Percentiles rank a stretch among this genome's conserved stretches.
Evolutionary conservation across 1,140 invertebrate species (phyloP).

Genomic region (Saxidomus purpurata): DNA sequence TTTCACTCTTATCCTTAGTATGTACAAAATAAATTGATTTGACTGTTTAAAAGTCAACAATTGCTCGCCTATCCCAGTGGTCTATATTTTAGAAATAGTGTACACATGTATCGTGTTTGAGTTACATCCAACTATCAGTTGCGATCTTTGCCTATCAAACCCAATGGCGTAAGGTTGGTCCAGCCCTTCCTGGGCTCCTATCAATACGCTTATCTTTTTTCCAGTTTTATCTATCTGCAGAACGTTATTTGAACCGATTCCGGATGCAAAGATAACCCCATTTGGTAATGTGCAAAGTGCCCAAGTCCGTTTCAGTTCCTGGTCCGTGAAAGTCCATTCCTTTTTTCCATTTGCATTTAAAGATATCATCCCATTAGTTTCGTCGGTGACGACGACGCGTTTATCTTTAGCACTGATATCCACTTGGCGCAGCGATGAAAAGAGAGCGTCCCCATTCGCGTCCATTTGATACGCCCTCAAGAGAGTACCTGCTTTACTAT

Average conservation of each 20-base stretch:
- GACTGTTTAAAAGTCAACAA: too few species aligned
- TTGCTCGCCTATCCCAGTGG: too few species aligned
- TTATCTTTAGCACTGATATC: neutral
- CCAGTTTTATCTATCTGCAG: neutral
- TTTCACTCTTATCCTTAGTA: too few species aligned
- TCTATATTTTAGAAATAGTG: neutral
- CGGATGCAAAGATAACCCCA: neutral
- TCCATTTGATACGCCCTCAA: neutral
- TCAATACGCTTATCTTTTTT: neutral
- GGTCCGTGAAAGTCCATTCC: neutral
- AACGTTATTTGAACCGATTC: neutral
- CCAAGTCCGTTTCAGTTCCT: neutral
- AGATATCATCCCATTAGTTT: neutral
- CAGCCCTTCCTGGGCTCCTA: neutral
- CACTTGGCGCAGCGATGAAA: neutral
- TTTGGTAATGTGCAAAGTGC: neutral
- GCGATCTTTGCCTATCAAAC: neutral
- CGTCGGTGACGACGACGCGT: neutral
- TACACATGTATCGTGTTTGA: neutral
- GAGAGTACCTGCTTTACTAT: neutral
- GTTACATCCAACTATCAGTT: neutral
- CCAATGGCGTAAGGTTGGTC: neutral
- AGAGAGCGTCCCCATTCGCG: neutral
- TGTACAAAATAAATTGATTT: too few species aligned
- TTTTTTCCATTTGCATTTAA: neutral